Percentiles rank a stretch among this genome's conserved stretches.
These are phyloP conservation scores for Neoseiulus cucumeris DNA, from an alignment of 1,140 invertebrate genomes.

Conservation along the genomic window DNA sequence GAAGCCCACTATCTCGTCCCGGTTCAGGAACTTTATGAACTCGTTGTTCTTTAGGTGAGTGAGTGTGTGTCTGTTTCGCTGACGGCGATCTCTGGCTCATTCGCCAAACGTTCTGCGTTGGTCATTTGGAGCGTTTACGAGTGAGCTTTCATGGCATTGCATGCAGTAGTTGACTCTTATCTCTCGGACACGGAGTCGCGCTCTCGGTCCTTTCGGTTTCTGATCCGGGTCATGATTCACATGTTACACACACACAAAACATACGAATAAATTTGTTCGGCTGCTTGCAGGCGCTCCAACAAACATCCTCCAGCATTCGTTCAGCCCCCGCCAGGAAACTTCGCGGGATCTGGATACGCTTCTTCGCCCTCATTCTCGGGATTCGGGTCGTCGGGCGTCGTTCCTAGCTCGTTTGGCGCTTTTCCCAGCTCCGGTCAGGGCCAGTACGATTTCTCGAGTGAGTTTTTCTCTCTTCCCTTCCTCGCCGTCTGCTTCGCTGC, in stretches of 20 bases:
- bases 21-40: slow-evolving; percentile 4
- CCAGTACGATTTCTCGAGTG: slow-evolving; percentile 9
- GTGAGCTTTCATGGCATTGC: too few relatives aligned
- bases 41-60: slow-evolving; percentile 5
- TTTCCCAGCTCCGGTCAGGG: not conserved
- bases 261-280: too few relatives aligned
- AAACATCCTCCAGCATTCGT: not conserved
- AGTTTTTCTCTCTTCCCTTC: not conserved
- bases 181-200: too few relatives aligned
- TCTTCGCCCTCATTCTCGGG: not conserved
- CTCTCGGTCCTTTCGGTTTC: too few relatives aligned
- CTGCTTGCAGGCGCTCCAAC: not conserved
- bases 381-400: not conserved
- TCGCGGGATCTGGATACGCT: not conserved
- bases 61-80: too few relatives aligned
- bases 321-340: not conserved
- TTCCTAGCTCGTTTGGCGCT: not conserved
- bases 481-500: too few relatives aligned
- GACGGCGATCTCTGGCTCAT: too few relatives aligned
- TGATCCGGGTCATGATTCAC: too few relatives aligned
- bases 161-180: too few relatives aligned
- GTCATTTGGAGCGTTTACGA: too few relatives aligned
- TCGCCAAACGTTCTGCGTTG: too few relatives aligned
- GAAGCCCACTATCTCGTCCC: not conserved
- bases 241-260: too few relatives aligned